Evolutionary conservation across 37 sponge, comb jelly and placozoan species (phyloP).

Genomic region (Beroe forskalii): DNA sequence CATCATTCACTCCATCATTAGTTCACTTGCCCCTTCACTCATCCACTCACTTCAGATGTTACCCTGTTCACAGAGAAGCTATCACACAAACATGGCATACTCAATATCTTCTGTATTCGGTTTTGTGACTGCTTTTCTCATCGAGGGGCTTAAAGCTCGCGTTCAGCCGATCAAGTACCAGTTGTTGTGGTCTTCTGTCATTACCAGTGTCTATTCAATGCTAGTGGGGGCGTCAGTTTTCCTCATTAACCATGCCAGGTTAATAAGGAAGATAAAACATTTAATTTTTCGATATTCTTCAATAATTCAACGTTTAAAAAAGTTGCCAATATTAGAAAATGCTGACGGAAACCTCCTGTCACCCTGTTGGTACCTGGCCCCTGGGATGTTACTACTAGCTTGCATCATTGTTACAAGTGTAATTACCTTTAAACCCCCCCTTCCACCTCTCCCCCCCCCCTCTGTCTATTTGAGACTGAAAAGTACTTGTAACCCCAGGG

Average conservation of each 20-base stretch:
- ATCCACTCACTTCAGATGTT: neutral
- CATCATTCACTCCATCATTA: neutral
- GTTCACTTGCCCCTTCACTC: neutral
- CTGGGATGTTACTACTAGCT: no score
- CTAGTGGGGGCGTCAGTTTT: neutral
- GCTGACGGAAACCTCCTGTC: no score
- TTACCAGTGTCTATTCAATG: neutral
- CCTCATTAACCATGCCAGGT: neutral
- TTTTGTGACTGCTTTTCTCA: neutral
- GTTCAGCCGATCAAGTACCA: neutral
- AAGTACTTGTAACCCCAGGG: no score
- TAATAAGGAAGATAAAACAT: neutral
- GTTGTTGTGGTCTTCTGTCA: neutral
- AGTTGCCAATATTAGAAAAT: no score
- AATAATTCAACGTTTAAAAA: no score
- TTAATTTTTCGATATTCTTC: no score
- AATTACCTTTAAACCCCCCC: no score
- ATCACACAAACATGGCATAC: conserved; percentile 9
- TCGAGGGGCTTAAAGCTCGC: neutral
- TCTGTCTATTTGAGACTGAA: no score
- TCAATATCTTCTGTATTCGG: neutral
- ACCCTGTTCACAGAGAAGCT: neutral
- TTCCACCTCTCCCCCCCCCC: no score
- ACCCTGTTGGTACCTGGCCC: no score
- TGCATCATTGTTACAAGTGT: no score